Evolutionary conservation across 1,140 invertebrate genomes (phyloP).

Genomic region (Drosophila jambulina): DNA sequence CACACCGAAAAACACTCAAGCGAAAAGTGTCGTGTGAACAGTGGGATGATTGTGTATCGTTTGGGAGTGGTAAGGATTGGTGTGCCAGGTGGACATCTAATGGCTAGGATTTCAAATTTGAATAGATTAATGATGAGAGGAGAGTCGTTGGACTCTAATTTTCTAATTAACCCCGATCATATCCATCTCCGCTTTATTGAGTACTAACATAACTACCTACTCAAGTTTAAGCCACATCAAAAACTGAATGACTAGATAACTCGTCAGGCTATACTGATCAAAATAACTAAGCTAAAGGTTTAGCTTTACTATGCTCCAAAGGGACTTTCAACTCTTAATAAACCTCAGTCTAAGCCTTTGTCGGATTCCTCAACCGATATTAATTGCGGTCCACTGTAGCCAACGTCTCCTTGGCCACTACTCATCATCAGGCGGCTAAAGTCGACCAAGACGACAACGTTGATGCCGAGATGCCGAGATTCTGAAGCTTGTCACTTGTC

Average conservation of each 20-base stretch:
- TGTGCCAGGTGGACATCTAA: not conserved
- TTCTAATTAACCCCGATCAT: not conserved
- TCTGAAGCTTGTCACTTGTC: constrained; percentile 82
- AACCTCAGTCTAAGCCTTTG: not conserved
- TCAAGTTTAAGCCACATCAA: not conserved
- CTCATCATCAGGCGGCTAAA: constrained; percentile 51
- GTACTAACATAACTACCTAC: not conserved
- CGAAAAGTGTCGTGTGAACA: constrained; percentile 43
- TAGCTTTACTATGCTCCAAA: not conserved
- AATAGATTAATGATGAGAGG: not conserved
- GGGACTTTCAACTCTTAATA: not conserved
- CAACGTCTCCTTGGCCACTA: constrained; percentile 38
- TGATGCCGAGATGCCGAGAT: constrained; percentile 54
- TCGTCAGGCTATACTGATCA: not conserved
- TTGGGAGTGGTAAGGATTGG: not conserved
- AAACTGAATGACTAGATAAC: not conserved
- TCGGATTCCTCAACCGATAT: not conserved
- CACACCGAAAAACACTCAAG: constrained; percentile 16
- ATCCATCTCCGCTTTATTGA: not conserved
- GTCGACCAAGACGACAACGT: constrained; percentile 40
- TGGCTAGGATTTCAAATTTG: not conserved
- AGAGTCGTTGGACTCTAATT: no score
- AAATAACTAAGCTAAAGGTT: no score
- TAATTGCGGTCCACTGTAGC: constrained; percentile 29
- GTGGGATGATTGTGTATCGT: constrained; percentile 23